Evolutionary conservation across 2,888 invertebrate species (phyloP).

Genomic region (Tenthredo mesomela): DNA sequence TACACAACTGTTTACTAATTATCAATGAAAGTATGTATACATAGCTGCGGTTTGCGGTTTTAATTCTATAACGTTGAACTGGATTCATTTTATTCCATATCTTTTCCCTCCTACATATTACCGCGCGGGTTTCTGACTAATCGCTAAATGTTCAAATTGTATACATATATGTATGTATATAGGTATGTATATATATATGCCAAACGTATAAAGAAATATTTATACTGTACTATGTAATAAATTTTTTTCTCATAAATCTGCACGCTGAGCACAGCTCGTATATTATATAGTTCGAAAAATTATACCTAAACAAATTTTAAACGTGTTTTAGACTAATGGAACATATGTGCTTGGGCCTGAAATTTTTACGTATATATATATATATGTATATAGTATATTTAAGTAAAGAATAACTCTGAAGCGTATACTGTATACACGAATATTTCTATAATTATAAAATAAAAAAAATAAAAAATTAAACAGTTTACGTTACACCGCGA

Average conservation of each 20-base stretch:
- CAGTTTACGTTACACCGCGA: not conserved
- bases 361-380: not conserved
- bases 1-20: not conserved
- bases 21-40: not conserved
- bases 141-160: not conserved
- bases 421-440: not conserved
- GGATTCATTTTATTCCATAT: not conserved
- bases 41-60: not conserved
- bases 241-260: not conserved
- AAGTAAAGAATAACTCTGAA: too few relatives aligned
- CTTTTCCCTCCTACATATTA: not conserved
- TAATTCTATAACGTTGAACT: not conserved
- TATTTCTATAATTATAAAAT: not conserved
- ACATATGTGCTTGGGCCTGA: not conserved
- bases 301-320: not conserved
- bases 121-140: not conserved
- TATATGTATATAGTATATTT: not conserved
- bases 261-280: not conserved
- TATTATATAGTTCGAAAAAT: not conserved
- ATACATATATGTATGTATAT: not conserved
- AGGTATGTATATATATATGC: not conserved
- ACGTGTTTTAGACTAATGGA: not conserved
- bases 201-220: not conserved
- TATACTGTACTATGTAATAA: not conserved
- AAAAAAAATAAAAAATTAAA: not conserved